These are phyloP conservation scores for Meganola albula DNA, from an alignment of 2,888 invertebrate species.

Conservation along the genomic window DNA sequence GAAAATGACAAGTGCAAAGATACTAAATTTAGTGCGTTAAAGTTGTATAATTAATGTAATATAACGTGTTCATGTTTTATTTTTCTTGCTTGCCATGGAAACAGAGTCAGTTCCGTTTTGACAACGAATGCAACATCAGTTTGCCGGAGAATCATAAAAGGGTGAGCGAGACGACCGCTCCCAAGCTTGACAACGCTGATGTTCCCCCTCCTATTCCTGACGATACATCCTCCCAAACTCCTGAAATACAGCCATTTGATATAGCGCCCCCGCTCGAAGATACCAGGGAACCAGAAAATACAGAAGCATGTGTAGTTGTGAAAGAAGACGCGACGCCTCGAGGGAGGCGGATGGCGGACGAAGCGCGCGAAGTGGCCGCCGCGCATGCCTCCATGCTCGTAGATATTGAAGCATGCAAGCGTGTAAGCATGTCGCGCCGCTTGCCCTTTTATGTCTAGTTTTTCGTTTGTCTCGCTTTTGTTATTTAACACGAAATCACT, in stretches of 20 bases:
- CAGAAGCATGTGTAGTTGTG: conserved; percentile 69
- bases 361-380: conserved; percentile 70
- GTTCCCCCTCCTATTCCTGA: conserved; percentile 38
- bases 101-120: conserved; percentile 99
- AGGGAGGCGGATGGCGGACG: conserved; percentile 65
- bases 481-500: conserved; percentile 17
- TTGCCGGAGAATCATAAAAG: conserved; percentile 98
- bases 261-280: conserved; percentile 51
- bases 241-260: conserved; percentile 39
- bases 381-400: conserved; percentile 75
- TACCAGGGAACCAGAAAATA: conserved; percentile 42
- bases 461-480: conserved; percentile 32
- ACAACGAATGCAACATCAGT: conserved; percentile 99
- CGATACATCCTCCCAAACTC: conserved; percentile 34
- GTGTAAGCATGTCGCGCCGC: conserved; percentile 82
- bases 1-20: too few relatives aligned
- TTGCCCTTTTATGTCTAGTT: conserved; percentile 48
- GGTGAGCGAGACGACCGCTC: conserved; percentile 85
- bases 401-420: conserved; percentile 81
- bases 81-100: conserved; percentile 62
- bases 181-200: conserved; percentile 60
- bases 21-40: too few relatives aligned
- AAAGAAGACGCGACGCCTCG: conserved; percentile 66
- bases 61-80: conserved; percentile 25
- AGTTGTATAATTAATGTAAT: conserved; percentile 2